phyloP scores from a whole-genome alignment of 2,888 invertebrate species.

The Noctua pronuba region DNA sequence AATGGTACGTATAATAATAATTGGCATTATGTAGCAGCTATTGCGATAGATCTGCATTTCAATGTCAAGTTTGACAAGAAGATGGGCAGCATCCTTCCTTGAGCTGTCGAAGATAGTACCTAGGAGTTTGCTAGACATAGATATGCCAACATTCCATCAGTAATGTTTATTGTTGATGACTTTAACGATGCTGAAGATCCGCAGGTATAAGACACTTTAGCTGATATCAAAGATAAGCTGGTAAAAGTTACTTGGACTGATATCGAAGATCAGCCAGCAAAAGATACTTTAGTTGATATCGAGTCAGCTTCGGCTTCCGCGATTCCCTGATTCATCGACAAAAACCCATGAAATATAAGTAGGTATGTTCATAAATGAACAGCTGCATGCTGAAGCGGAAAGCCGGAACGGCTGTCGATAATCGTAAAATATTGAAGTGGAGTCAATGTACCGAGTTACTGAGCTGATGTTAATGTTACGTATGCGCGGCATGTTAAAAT shows the following conservation, averaged over 20 bases:
- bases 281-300: slow-evolving; percentile 1
- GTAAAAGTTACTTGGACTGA: background rate
- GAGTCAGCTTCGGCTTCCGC: slow-evolving; percentile 1
- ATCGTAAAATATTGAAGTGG: slow-evolving; percentile 69
- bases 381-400: slow-evolving; percentile 63
- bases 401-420: slow-evolving; percentile 59
- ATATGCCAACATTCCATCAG: slow-evolving; percentile 7
- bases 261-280: slow-evolving; percentile 6
- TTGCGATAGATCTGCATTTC: slow-evolving; percentile 21
- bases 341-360: slow-evolving; percentile 44
- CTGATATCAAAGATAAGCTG: slow-evolving; percentile 1
- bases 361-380: slow-evolving; percentile 50
- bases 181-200: background rate
- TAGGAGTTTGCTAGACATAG: background rate
- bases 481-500: slow-evolving; percentile 30
- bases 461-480: slow-evolving; percentile 43
- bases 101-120: too few relatives aligned
- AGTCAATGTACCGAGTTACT: slow-evolving; percentile 64
- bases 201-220: background rate
- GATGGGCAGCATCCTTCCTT: slow-evolving; percentile 1
- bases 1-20: slow-evolving; percentile 33
- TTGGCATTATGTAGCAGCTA: slow-evolving; percentile 17
- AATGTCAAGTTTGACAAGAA: slow-evolving; percentile 31
- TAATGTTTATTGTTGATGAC: background rate
- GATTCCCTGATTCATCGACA: slow-evolving; percentile 11